These are phyloP conservation scores for Drosophila biarmipes DNA, from an alignment of 1,140 invertebrate genomes.

Conservation along the genomic window DNA sequence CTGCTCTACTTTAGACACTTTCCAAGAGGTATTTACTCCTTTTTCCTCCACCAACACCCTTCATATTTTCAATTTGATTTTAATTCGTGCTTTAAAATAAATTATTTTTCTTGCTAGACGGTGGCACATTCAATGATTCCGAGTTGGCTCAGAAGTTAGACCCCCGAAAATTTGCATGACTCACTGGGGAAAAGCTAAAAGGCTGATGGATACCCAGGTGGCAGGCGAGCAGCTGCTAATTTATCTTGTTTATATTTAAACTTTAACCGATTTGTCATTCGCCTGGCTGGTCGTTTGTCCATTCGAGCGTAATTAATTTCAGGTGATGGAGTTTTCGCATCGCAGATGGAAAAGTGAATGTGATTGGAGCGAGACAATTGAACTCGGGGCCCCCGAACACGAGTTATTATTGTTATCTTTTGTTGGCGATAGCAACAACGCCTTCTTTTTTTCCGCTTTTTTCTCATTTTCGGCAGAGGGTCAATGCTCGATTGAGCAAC, in stretches of 20 bases:
- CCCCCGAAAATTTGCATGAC: slow-evolving; percentile 18
- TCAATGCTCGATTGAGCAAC: slow-evolving; percentile 78
- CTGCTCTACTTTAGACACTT: slow-evolving; percentile 10
- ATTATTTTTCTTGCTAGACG: slow-evolving; percentile 62
- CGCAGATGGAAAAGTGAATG: slow-evolving; percentile 70
- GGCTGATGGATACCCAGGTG: slow-evolving; percentile 53
- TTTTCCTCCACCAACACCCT: slow-evolving; percentile 15
- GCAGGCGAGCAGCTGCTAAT: slow-evolving; percentile 58
- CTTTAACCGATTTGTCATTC: slow-evolving; percentile 76
- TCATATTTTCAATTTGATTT: slow-evolving; percentile 63
- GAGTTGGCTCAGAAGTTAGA: slow-evolving; percentile 20
- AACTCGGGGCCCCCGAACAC: slow-evolving; percentile 34
- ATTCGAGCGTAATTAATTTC: slow-evolving; percentile 65
- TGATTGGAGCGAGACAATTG: slow-evolving; percentile 61
- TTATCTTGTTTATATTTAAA: slow-evolving; percentile 73
- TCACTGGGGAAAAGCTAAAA: slow-evolving; percentile 15
- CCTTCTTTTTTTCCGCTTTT: slow-evolving; percentile 19
- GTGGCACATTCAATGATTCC: slow-evolving; percentile 36
- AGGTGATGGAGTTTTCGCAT: slow-evolving; percentile 23
- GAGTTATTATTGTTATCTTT: slow-evolving; percentile 71
- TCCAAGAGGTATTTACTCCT: background rate
- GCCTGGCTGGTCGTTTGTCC: slow-evolving; percentile 25
- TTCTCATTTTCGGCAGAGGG: slow-evolving; percentile 44
- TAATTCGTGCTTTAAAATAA: slow-evolving; percentile 60
- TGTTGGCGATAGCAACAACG: slow-evolving; percentile 75